Percentiles rank a stretch among this genome's conserved stretches.
These are phyloP conservation scores for Cabera pusaria DNA, from an alignment of 2,888 invertebrate genomes.

Conservation along the genomic window DNA sequence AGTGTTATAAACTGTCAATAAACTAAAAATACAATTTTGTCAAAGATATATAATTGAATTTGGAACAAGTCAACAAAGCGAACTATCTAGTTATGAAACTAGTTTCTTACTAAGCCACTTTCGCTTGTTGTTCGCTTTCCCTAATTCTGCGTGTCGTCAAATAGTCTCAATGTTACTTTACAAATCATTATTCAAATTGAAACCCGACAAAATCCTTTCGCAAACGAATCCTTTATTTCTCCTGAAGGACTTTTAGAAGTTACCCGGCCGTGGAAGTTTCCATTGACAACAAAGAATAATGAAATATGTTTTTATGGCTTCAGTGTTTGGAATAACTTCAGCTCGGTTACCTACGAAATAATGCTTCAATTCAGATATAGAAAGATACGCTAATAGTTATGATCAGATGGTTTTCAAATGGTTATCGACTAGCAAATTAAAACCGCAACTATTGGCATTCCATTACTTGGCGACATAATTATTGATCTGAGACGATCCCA, in stretches of 20 bases:
- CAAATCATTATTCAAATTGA: constrained; percentile 8
- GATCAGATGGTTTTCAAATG: too few relatives aligned
- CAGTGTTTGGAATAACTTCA: too few relatives aligned
- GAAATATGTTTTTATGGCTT: constrained; percentile 11
- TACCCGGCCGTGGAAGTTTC: constrained; percentile 5
- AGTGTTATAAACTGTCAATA: constrained; percentile 7
- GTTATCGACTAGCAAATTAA: too few relatives aligned
- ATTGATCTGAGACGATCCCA: too few relatives aligned
- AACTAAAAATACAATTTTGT: constrained; percentile 10
- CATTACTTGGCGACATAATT: too few relatives aligned
- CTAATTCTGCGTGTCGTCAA: constrained; percentile 11
- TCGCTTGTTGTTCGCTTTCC: constrained; percentile 27
- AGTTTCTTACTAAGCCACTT: constrained; percentile 30
- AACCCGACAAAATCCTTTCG: constrained; percentile 6
- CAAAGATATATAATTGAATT: constrained; percentile 23
- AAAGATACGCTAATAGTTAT: too few relatives aligned
- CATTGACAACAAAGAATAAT: constrained; percentile 5
- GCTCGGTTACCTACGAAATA: too few relatives aligned
- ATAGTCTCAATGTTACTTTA: constrained; percentile 5
- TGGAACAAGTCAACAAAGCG: constrained; percentile 29
- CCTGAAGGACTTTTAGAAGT: constrained; percentile 10
- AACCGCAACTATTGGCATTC: too few relatives aligned
- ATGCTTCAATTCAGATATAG: too few relatives aligned
- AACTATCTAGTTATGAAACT: constrained; percentile 22
- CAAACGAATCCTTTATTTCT: constrained; percentile 8